Conservation (phyloP, 2,888 invertebrate genomes). For the Euzetes globulus region DNA sequence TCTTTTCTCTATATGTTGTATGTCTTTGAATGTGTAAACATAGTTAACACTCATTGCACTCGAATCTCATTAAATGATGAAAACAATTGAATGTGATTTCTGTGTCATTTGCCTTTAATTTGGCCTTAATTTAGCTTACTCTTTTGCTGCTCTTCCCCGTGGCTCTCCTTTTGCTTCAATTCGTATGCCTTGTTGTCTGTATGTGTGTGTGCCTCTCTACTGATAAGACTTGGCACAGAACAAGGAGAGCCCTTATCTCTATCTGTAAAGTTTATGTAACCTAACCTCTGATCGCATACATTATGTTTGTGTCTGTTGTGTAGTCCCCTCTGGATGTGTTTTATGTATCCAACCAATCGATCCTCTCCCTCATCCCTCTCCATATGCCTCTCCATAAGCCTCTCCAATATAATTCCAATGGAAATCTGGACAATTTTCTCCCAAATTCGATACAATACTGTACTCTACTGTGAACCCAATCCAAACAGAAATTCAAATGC, state of each 20-base stretch:
- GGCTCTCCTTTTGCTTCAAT: too few species aligned
- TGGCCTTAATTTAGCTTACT: too few species aligned
- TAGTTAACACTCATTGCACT: constrained; percentile 4
- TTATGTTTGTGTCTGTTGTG: neutral
- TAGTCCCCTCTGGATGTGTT: constrained; percentile 22
- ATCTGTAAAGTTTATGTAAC: neutral
- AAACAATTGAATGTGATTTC: constrained; percentile 23
- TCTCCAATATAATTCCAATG: too few species aligned
- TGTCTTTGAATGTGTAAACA: neutral
- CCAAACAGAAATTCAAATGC: constrained; percentile 19
- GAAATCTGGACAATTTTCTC: neutral
- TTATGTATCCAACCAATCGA: constrained; percentile 11
- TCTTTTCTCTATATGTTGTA: neutral
- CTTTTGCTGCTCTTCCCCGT: too few species aligned
- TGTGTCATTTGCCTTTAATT: constrained; percentile 9
- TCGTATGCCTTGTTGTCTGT: neutral
- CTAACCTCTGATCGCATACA: neutral
- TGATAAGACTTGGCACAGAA: neutral
- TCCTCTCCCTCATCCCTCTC: neutral
- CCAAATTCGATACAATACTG: constrained; percentile 17
- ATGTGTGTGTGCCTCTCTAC: neutral
- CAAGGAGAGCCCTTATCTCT: neutral
- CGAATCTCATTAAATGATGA: constrained; percentile 11
- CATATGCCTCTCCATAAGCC: neutral
- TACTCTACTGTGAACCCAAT: neutral